Evolutionary conservation across 2,888 invertebrate genomes (phyloP), one percentile per base, ranked within the genome.

Genomic region (Yponomeuta sedellus): DNA sequence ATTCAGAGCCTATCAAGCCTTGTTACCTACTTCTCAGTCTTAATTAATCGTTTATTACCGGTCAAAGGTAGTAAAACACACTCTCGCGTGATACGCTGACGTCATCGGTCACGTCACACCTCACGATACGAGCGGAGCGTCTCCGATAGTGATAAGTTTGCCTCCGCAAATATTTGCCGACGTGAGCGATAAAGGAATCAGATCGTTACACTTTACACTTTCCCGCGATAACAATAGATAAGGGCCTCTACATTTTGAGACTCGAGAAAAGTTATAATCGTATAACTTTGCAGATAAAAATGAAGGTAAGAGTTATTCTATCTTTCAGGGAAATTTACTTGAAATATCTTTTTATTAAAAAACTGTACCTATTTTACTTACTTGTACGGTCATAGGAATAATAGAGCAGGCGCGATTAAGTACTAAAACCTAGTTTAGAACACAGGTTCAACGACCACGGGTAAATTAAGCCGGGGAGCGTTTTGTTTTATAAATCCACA

Each of bases 131-230:
- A 63, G 16, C 63, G 10, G 40, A 19, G 44, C 40, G 19, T 44
- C 40, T 44, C 76, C 73, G 10, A 34, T 34, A 34, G 34, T 71
- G 84, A 87, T 86, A 85, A 87, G 85, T 82, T 82, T 78, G 72
- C 70, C 71, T 72, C 69, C 66, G 73, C 81, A 79, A 87, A 88
- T 85, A 86, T 86, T 86, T 77, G 80, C 72, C 73, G 73, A 75
- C 44, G 44, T 52, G 72, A 61, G 65, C 77, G 86, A 86, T 86
- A 87, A 85, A 75, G 72, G 75, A 76, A 79, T 77, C 78, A 84
- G 86, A 87, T 87, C 87, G 85, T 87, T 86, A 87, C 81, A 87
- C 86, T 86, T 86, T 87, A 80, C 86, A 82, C 84, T 86, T 83
- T 83, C 76, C 71, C 73, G 79, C 71, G 84, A 84, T 85, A 84